Evolutionary conservation across 2,888 invertebrate genomes (phyloP), one percentile per base, ranked within the genome.

Genomic region (Ecliptopera silaceata): DNA sequence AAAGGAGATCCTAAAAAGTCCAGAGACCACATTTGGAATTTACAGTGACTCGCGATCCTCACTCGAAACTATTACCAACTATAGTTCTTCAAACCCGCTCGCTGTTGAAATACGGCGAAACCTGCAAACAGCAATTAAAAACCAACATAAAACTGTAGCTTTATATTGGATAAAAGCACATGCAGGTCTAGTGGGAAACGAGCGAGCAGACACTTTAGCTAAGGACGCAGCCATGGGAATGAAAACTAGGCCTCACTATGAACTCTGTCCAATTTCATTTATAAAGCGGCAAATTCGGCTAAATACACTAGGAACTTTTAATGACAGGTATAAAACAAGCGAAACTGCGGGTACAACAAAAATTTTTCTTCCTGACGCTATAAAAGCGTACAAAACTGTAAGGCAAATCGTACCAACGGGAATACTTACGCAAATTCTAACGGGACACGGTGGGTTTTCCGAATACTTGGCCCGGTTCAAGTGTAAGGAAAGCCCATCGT

Each of bases 151-250:
- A 43, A 4, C 10, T n/a, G 29, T 51, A 1, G 11, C n/a, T 1
- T 11, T 56, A 1, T 51, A 18, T 29, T 56, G 59, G 54, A 38
- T 54, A 0, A 59, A 47, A 12, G 59, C 59, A 1, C 59, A 54
- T 11, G 59, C 43, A 1, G 59, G 58, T 0, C 22, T 58, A 0
- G 48, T 20, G 11, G 59, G 51, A 0, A 52, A 52, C 13, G 55
- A 59, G 15, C 12, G 56, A 3, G 56, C 46, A 2, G 48, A 60
- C 20, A 3, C 36, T 11, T 43, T 59, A 0, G 59, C 54, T 8
- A 59, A 59, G 31, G 26, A 47, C 0, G 56, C 60, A 0, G 60
- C 60, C 4, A 15, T 38, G 1, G 20, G 13, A 4, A 1, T 29
- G 0, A 60, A 56, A n/a, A 49, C 26, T 0, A 22, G 8, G 8